Evolutionary conservation across 2,113 vertebrate genomes (phyloP).

Genomic region (Atlantisia rogersi): DNA sequence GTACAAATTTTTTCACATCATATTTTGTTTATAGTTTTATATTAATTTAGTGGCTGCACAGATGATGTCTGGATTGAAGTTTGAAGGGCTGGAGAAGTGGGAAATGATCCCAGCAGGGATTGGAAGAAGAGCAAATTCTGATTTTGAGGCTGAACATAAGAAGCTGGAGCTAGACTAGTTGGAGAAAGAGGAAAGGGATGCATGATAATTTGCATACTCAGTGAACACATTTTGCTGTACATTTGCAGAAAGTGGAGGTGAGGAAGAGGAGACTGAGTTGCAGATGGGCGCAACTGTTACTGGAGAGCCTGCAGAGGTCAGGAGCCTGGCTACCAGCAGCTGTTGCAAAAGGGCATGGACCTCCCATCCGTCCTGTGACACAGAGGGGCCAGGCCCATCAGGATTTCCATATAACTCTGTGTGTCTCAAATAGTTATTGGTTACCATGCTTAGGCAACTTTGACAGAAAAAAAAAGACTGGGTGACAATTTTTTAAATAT

Average conservation of each 20-base stretch:
- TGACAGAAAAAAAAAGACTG: background rate
- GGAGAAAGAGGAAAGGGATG: background rate
- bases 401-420: background rate
- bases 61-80: background rate
- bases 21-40: background rate
- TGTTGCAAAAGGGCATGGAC: background rate
- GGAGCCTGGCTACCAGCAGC: background rate
- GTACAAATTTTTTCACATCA: background rate
- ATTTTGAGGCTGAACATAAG: background rate
- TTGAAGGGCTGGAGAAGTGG: background rate
- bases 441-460: background rate
- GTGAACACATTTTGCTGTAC: background rate
- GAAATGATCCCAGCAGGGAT: background rate
- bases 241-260: background rate
- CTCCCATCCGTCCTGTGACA: background rate
- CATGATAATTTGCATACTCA: background rate
- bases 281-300: background rate
- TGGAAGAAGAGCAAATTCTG: background rate
- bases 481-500: background rate
- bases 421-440: background rate
- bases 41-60: background rate
- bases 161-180: background rate
- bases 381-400: accelerated
- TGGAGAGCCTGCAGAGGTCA: background rate
- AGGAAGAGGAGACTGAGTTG: background rate